A percentile compares a stretch with the other conserved stretches of the same genome.
Evolutionary conservation across 2,113 vertebrate species (phyloP).

Genomic region (Brachyhypopomus occidentalis): DNA sequence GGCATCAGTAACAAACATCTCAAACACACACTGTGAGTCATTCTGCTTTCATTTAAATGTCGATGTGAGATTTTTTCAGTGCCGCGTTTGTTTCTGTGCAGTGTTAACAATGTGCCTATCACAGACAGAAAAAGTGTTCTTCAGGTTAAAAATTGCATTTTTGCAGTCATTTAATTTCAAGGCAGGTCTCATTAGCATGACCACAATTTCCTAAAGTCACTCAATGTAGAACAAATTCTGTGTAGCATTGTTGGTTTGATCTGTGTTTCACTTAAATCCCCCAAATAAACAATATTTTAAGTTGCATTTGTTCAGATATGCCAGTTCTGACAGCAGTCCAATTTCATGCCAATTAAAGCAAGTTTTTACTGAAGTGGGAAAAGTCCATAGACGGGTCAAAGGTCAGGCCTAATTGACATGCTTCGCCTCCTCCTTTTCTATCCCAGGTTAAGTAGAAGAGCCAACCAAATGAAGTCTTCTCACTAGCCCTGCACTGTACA

Average conservation of each 20-base stretch:
- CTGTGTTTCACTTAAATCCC: not conserved
- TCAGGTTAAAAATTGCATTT: not conserved
- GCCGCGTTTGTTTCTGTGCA: not conserved
- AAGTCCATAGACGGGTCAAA: constrained; percentile 18
- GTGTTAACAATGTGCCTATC: not conserved
- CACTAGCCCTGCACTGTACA: constrained; percentile 83
- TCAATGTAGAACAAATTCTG: not conserved
- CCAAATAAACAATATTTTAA: constrained; percentile 5
- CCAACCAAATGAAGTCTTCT: constrained; percentile 78
- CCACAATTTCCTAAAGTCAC: not conserved
- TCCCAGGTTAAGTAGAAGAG: constrained; percentile 82
- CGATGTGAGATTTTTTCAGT: constrained; percentile 20
- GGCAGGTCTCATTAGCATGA: not conserved
- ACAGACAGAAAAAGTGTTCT: not conserved
- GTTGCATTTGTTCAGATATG: not conserved
- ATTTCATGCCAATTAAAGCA: constrained; percentile 13
- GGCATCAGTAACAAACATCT: constrained; percentile 28
- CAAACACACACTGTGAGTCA: constrained; percentile 40
- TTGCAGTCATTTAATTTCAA: not conserved
- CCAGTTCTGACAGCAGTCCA: constrained; percentile 18
- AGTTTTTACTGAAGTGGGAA: constrained; percentile 26
- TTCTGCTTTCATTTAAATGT: constrained; percentile 30
- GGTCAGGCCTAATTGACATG: constrained; percentile 73
- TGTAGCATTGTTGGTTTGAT: not conserved
- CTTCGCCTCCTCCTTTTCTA: constrained; percentile 68